Evolutionary conservation across 30 jellyfish, hydroid and myxozoan genomes (phyloP).

Genomic region (Calvadosia cruxmelitensis): DNA sequence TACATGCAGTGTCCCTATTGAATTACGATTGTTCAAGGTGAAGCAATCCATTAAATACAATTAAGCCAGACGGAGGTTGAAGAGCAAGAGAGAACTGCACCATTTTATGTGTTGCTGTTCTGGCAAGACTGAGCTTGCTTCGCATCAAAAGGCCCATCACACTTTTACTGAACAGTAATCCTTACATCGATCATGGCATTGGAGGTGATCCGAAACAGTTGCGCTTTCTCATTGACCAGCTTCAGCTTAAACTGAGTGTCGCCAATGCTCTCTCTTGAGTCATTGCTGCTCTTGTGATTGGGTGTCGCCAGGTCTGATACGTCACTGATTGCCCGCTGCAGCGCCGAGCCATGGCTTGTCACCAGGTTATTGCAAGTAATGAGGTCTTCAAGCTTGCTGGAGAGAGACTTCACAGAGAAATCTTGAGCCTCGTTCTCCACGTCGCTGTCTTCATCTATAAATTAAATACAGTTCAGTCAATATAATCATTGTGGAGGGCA

Average conservation of each 20-base stretch:
- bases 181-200: constrained; percentile 92
- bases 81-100: no score
- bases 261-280: constrained; percentile 18
- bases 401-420: constrained; percentile 52
- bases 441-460: constrained; percentile 84
- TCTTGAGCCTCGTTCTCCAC: constrained; percentile 59
- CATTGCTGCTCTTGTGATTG: constrained; percentile 24
- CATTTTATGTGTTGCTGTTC: no score
- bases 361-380: constrained; percentile 72
- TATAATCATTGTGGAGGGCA: no score
- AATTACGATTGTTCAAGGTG: no score
- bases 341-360: constrained; percentile 75
- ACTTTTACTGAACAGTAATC: no score
- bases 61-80: no score
- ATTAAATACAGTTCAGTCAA: background rate
- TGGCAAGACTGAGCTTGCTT: no score
- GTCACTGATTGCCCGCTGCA: constrained; percentile 83
- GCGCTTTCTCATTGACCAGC: constrained; percentile 72
- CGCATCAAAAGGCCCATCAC: no score
- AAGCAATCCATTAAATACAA: no score
- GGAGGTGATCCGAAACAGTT: constrained; percentile 81
- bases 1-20: no score
- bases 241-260: constrained; percentile 34
- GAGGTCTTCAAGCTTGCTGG: constrained; percentile 75
- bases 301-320: constrained; percentile 32